These are phyloP conservation scores for Tetanocera ferruginea DNA, from an alignment of 2,888 invertebrate genomes.

Conservation along the genomic window DNA sequence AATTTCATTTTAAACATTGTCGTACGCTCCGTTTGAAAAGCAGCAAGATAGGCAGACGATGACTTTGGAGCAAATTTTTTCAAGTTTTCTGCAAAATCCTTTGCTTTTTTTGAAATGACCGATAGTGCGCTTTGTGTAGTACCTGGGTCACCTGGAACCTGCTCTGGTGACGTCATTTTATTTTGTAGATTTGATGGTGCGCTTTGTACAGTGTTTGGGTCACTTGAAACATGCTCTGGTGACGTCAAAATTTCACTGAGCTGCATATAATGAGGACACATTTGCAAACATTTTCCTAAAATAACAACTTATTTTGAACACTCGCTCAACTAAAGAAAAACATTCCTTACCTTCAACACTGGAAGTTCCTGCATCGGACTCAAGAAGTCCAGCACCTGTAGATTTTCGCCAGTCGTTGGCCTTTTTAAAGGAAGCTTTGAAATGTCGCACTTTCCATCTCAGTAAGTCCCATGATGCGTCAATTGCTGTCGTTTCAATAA, in stretches of 20 bases:
- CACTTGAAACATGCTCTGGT: no score
- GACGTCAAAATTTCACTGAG: neutral
- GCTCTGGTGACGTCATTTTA: no score
- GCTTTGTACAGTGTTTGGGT: no score
- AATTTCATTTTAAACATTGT: conserved; percentile 22
- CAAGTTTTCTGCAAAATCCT: no score
- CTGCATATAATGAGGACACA: neutral
- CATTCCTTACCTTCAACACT: neutral
- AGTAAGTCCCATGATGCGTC: neutral
- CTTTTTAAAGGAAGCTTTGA: neutral
- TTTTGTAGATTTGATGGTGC: no score
- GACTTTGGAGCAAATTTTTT: neutral
- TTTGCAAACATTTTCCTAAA: neutral
- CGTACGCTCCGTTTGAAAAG: conserved; percentile 31
- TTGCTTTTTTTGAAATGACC: no score
- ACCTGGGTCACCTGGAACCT: no score
- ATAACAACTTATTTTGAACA: no score
- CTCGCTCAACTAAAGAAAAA: no score
- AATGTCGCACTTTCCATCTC: neutral
- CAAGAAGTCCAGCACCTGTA: neutral
- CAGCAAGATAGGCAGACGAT: conserved; percentile 13
- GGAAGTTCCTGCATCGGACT: neutral
- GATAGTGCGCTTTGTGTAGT: no score
- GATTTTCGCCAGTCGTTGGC: neutral
- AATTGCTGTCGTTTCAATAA: neutral